These are phyloP conservation scores for Rattus norvegicus DNA, from an alignment of 2,113 vertebrate genomes.

Conservation along the genomic window GRCr8 NC_086025.1:29871501-29872000, in stretches of 20 bases:
- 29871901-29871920: background rate
- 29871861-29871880: no score
- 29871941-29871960: background rate
- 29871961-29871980: background rate
- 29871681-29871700: background rate
- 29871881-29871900: no score
- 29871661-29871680: background rate
- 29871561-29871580: slow-evolving; percentile 19
- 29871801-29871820: no score
- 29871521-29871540: background rate
- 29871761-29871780: no score
- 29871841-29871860: no score
- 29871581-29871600: background rate
- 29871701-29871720: background rate
- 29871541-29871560: slow-evolving; percentile 39
- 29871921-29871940: slow-evolving; percentile 9
- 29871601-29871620: background rate
- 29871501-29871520: background rate
- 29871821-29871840: no score
- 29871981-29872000: background rate
- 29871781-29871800: no score
- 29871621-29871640: background rate
- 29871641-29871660: background rate
- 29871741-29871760: background rate
- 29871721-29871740: background rate